Base-by-base conservation (phyloP, 1,140 invertebrate species). In the Apis dorsata region DNA sequence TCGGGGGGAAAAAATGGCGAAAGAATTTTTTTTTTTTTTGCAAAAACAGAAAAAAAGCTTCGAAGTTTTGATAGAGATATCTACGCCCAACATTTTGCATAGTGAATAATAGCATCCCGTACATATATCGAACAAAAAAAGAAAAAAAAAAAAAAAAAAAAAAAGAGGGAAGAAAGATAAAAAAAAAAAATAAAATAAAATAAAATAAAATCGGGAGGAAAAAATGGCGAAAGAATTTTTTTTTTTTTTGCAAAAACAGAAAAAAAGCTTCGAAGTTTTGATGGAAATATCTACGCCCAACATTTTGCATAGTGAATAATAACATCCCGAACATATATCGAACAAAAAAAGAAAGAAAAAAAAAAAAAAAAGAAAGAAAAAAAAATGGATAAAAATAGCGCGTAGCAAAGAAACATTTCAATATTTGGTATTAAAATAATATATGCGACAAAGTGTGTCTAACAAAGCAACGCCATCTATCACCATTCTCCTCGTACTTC, bases 191-290 rank as follows among this genome's bases (percentile, higher is more conserved):
- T 34, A 15, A 7, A 66, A 44, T 51, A 65, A 24, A 15, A 55
- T 44, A 44, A n/a, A 28, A n/a, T 24, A 71, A 28, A 71, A 21
- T 13, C 10, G 51, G 13, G 7, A n/a, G n/a, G 34, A 57, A 28
- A 57, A 59, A 57, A 73, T 28, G 51, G 71, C 12, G 44, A 44
- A 73, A 73, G 28, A 59, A 73, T 44, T 28, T 57, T 57, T 51
- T 51, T 55, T 44, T 28, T 57, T 72, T 73, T 73, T 44, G 28
- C 55, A n/a, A 73, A 73, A 73, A 57, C 55, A 59, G 71, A 44
- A 49, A 17, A 13, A n/a, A 44, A 34, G 49, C 28, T 44, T 34
- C 5, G 2, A 24, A 57, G 53, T 57, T 24, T 57, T 59, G 11
- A 5, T n/a, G 24, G 28, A 28, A 59, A 59, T 53, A 21, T 15